Evolutionary conservation across 2,113 vertebrate genomes (phyloP).

Genomic region (Barnardius zonarius): DNA sequence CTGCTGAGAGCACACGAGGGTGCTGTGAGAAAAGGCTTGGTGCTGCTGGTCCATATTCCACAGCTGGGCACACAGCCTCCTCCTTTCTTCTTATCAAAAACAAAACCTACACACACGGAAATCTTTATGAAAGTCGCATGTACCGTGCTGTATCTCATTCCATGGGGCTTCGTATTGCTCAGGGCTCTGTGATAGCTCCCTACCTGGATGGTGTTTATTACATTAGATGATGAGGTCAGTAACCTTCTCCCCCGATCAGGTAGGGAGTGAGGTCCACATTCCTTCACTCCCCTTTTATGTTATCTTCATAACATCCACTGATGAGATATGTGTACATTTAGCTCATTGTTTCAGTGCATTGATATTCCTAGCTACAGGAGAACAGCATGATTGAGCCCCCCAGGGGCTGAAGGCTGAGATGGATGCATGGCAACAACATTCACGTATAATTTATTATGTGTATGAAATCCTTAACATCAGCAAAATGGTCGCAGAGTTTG

Average conservation of each 20-base stretch:
- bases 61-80: not conserved
- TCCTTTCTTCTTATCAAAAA: not conserved
- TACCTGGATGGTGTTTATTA: not conserved
- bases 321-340: not conserved
- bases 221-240: slow-evolving; percentile 26
- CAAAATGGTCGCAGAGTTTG: slow-evolving; percentile 38
- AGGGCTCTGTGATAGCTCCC: not conserved
- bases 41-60: not conserved
- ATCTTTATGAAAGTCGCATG: slow-evolving; percentile 11
- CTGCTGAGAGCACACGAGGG: slow-evolving; percentile 55
- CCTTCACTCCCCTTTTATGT: not conserved
- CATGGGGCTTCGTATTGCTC: not conserved
- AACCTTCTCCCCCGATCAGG: not conserved
- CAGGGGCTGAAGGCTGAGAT: slow-evolving; percentile 1
- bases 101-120: not conserved
- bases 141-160: not conserved
- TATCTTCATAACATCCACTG: not conserved
- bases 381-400: not conserved
- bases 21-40: slow-evolving; percentile 58
- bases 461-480: slow-evolving; percentile 46
- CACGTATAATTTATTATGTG: slow-evolving; percentile 24
- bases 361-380: slow-evolving; percentile 18
- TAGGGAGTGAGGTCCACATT: not conserved
- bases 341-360: not conserved
- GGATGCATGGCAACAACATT: not conserved